Percentiles rank a stretch among this genome's conserved stretches.
Evolutionary conservation across 2,113 vertebrate species (phyloP).

Genomic region (Pan troglodytes): NHGRI_mPanTro3-v2.1_pri NC_086016.1:29374501-29375000

Average conservation of each 20-base stretch:
- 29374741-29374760: not conserved
- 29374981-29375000: not conserved
- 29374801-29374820: not conserved
- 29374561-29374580: not conserved
- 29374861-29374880: not conserved
- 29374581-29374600: not conserved
- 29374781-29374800: accelerated
- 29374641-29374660: not conserved
- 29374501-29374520: accelerated
- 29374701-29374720: not conserved
- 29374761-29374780: not conserved
- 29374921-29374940: not conserved
- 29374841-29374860: not conserved
- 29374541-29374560: accelerated
- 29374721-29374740: not conserved
- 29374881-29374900: accelerated
- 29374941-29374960: accelerated
- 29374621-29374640: not conserved
- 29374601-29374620: not conserved
- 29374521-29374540: not conserved
- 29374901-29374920: accelerated
- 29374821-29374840: not conserved
- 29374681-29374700: not conserved
- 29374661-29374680: not conserved
- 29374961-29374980: not conserved